Evolutionary conservation across 2,797 vertebrate genomes (phyloP).

Genomic region (Manis javanica): DNA sequence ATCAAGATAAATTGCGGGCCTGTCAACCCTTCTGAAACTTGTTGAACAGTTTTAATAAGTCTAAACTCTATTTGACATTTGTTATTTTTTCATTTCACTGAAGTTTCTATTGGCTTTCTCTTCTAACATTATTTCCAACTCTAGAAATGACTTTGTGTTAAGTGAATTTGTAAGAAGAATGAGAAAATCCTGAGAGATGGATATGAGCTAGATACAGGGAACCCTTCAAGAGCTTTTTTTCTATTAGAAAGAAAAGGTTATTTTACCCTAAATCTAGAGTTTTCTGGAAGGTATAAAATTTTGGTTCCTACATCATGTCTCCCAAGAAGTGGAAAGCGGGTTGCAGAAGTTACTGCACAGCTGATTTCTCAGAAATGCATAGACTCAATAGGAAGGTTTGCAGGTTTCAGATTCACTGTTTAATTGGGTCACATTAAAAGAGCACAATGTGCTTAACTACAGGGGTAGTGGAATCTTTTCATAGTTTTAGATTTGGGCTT

Average conservation of each 20-base stretch:
- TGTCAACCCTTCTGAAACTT: constrained; percentile 13
- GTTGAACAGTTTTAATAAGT: constrained; percentile 8
- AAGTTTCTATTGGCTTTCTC: constrained; percentile 51
- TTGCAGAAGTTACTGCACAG: neutral
- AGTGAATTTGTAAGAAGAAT: constrained; percentile 24
- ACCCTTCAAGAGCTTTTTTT: neutral
- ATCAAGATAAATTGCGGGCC: constrained; percentile 57
- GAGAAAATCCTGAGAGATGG: neutral
- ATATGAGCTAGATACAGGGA: constrained; percentile 13
- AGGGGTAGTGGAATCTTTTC: neutral
- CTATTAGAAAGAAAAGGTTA: neutral
- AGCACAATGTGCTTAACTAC: neutral
- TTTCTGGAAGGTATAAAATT: neutral
- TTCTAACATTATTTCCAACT: constrained; percentile 25
- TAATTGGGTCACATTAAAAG: constrained; percentile 29
- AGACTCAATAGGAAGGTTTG: neutral
- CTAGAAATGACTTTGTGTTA: constrained; percentile 44
- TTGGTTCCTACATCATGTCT: neutral
- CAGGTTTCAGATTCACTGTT: neutral
- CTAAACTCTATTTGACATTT: constrained; percentile 47
- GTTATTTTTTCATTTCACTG: constrained; percentile 29
- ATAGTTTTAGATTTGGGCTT: neutral
- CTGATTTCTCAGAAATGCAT: neutral
- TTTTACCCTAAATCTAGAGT: constrained; percentile 50
- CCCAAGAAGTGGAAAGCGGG: neutral